A percentile compares a stretch with the other conserved stretches of the same genome.
These are phyloP conservation scores for Syngnathus scovelli DNA, from an alignment of 2,113 vertebrate species.

Conservation along the genomic window DNA sequence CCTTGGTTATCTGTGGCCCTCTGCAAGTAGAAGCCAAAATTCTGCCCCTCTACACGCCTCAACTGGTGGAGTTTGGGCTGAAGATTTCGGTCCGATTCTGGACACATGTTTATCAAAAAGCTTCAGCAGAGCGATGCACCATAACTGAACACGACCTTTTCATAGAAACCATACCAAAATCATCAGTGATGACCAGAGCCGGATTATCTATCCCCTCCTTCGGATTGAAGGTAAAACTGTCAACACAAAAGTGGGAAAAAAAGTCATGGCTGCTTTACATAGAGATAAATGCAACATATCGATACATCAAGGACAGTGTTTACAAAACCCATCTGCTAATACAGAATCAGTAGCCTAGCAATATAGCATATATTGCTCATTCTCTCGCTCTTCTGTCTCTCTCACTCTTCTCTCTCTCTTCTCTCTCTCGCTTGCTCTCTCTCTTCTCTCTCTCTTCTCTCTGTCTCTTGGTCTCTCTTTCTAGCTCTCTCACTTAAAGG, in stretches of 20 bases:
- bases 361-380: too few species aligned
- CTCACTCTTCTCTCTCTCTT: too few species aligned
- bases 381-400: too few species aligned
- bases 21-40: constrained; percentile 79
- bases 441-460: too few species aligned
- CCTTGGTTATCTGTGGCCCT: constrained; percentile 50
- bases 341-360: too few species aligned
- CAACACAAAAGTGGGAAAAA: background rate
- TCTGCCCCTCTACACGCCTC: constrained; percentile 66
- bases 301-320: too few species aligned
- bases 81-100: constrained; percentile 32
- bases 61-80: constrained; percentile 76
- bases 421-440: too few species aligned
- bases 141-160: background rate
- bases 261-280: background rate
- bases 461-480: too few species aligned
- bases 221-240: constrained; percentile 88
- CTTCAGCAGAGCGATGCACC: rapidly evolving
- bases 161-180: constrained; percentile 71
- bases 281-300: background rate
- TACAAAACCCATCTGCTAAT: too few species aligned
- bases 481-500: too few species aligned
- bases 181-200: constrained; percentile 82
- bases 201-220: constrained; percentile 94
- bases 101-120: constrained; percentile 1